Evolutionary conservation across 2,888 invertebrate species (phyloP).

Genomic region (Pterostichus niger): DNA sequence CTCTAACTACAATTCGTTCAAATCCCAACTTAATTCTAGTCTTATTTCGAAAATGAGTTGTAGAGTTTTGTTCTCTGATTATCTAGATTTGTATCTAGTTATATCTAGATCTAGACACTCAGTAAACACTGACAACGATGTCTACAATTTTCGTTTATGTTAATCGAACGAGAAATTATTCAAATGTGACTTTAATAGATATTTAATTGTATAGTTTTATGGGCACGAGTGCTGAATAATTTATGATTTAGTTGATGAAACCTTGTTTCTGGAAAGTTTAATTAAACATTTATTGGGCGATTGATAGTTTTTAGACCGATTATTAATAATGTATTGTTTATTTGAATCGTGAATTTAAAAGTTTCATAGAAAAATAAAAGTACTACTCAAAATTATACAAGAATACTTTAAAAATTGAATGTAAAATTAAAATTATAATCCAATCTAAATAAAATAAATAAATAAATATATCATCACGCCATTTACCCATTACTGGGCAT

Average conservation of each 20-base stretch:
- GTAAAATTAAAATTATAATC: no score
- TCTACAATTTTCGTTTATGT: conserved; percentile 36
- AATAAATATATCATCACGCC: no score
- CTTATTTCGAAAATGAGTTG: conserved; percentile 12
- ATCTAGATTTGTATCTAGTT: conserved; percentile 9
- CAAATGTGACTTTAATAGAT: conserved; percentile 38
- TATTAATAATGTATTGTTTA: no score
- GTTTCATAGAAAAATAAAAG: no score
- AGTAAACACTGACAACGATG: neutral
- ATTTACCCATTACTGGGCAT: no score
- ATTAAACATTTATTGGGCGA: conserved; percentile 19
- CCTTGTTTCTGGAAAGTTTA: neutral
- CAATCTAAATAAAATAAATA: no score
- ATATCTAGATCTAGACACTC: conserved; percentile 12
- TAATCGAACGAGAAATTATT: conserved; percentile 30
- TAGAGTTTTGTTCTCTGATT: conserved; percentile 9
- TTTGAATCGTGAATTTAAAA: no score
- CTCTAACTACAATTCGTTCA: neutral
- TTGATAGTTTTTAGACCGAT: no score
- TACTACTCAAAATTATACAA: no score
- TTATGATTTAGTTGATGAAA: conserved; percentile 26
- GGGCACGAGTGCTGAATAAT: conserved; percentile 30
- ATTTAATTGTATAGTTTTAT: conserved; percentile 27
- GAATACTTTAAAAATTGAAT: no score
- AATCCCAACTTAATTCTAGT: neutral